These are phyloP conservation scores for Erinaceus europaeus DNA, from an alignment of 2,113 vertebrate genomes.

Conservation along the genomic window DNA sequence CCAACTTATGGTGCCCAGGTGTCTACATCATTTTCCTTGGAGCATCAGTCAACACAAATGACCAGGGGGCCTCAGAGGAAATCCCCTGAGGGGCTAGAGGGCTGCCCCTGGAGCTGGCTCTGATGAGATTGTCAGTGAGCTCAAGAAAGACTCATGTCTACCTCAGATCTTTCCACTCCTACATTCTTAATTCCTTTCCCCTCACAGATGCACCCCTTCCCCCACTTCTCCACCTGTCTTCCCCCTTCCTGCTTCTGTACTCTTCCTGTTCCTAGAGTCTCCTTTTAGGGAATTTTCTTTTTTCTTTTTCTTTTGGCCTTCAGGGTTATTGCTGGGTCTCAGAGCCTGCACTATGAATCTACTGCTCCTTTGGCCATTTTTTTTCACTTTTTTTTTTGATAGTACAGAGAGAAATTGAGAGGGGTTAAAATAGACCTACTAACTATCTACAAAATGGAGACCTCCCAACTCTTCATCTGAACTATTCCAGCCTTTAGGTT, in stretches of 20 bases:
- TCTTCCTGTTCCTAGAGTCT: not conserved
- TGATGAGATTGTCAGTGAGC: not conserved
- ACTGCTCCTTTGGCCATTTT: too few relatives aligned
- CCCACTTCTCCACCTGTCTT: not conserved
- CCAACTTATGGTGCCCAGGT: slow-evolving; percentile 70
- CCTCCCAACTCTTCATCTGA: too few relatives aligned
- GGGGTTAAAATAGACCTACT: too few relatives aligned
- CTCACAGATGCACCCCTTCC: not conserved
- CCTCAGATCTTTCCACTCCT: not conserved
- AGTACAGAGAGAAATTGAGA: too few relatives aligned
- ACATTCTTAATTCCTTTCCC: not conserved
- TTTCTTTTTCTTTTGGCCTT: too few relatives aligned
- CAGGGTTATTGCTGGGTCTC: too few relatives aligned
- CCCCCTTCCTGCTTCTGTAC: not conserved
- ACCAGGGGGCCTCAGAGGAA: slow-evolving; percentile 68
- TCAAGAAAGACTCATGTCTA: not conserved
- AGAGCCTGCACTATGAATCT: too few relatives aligned
- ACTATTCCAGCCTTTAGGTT: too few relatives aligned
- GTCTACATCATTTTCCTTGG: slow-evolving; percentile 78
- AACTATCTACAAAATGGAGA: too few relatives aligned
- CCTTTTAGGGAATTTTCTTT: too few relatives aligned
- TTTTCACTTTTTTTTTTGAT: too few relatives aligned
- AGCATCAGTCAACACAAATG: slow-evolving; percentile 65
- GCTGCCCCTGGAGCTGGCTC: not conserved
- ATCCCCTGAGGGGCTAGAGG: slow-evolving; percentile 59